These are phyloP conservation scores for Eristalinus sepulchralis DNA, from an alignment of 2,888 invertebrate species.

Conservation along the genomic window DNA sequence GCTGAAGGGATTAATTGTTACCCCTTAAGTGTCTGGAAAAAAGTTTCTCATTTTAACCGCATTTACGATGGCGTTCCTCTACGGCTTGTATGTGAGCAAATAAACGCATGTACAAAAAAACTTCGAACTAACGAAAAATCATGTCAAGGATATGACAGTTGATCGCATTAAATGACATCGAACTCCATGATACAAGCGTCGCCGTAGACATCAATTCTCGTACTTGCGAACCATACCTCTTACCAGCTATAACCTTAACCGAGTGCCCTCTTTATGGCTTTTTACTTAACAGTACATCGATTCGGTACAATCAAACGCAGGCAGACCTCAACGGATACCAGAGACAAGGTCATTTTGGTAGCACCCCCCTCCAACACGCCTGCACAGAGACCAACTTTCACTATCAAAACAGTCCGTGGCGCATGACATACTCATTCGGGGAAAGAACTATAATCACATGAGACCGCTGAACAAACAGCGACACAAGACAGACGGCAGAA, in stretches of 20 bases:
- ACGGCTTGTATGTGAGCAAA: too few relatives aligned
- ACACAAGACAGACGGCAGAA: not conserved
- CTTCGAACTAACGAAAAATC: not conserved
- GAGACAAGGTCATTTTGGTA: conserved; percentile 37
- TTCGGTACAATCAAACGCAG: not conserved
- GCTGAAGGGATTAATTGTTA: too few relatives aligned
- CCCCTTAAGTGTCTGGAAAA: too few relatives aligned
- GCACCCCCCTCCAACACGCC: not conserved
- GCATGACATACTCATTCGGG: conserved; percentile 34
- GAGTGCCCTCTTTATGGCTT: not conserved
- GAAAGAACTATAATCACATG: conserved; percentile 28
- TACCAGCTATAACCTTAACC: not conserved
- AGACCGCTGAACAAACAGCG: conserved; percentile 12
- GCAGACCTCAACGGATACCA: not conserved
- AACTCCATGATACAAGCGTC: not conserved
- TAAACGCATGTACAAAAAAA: too few relatives aligned
- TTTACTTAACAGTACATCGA: not conserved
- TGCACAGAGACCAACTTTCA: conserved; percentile 41
- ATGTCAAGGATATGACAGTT: not conserved
- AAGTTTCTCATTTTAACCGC: too few relatives aligned
- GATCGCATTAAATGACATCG: not conserved
- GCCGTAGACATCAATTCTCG: not conserved
- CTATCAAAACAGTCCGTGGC: conserved; percentile 52
- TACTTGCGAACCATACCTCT: not conserved
- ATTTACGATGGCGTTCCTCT: too few relatives aligned